Conservation (phyloP, 2,888 invertebrate species). For the Rotaria sp. region DNA sequence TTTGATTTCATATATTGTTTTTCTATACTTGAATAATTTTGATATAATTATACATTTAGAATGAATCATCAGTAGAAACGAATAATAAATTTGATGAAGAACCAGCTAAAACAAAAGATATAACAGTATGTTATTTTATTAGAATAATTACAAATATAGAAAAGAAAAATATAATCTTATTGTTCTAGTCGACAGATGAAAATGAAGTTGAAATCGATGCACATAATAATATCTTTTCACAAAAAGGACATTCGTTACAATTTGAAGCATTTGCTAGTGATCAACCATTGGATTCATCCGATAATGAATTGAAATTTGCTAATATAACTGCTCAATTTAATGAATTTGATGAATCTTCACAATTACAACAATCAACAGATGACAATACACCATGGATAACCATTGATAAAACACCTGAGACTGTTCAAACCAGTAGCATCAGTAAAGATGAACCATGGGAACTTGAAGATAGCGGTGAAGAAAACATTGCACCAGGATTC, state of each 20-base stretch:
- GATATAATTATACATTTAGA: neutral
- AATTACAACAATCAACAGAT: neutral
- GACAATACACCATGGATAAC: neutral
- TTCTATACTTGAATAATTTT: neutral
- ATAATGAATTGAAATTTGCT: neutral
- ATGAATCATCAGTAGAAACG: neutral
- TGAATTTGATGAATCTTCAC: neutral
- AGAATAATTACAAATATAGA: neutral
- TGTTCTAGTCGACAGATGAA: neutral
- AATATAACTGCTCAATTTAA: neutral
- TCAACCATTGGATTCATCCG: neutral
- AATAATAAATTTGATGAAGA: neutral
- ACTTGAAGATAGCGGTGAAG: neutral
- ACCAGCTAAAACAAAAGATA: neutral
- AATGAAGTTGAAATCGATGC: neutral
- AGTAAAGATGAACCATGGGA: conserved; percentile 10
- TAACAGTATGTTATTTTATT: neutral
- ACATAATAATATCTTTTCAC: neutral
- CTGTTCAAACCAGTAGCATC: neutral
- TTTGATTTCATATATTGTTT: neutral
- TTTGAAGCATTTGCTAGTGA: conserved; percentile 17
- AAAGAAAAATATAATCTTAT: neutral
- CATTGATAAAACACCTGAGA: neutral
- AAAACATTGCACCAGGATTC: neutral
- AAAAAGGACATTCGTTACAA: neutral